Conservation (phyloP, 2,888 invertebrate species). For the Thyatira batis region DNA sequence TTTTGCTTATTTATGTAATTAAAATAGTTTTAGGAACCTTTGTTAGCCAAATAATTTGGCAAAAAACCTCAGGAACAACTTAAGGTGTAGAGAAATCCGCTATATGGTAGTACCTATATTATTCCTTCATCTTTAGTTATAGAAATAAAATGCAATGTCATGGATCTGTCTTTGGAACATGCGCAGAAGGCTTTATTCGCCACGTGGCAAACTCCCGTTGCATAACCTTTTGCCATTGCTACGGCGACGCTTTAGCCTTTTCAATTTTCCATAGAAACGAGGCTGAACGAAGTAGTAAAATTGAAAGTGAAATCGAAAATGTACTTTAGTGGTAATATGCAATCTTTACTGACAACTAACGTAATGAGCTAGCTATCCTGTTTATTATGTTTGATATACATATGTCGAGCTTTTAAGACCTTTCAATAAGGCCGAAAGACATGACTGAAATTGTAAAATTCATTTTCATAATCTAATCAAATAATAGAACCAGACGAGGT, state of each 20-base stretch:
- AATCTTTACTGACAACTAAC: too few species aligned
- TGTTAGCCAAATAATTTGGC: too few species aligned
- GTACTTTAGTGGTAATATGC: neutral
- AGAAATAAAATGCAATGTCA: slow-evolving; percentile 46
- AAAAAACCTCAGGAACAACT: too few species aligned
- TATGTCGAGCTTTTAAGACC: too few species aligned
- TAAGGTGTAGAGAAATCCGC: too few species aligned
- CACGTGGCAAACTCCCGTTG: slow-evolving; percentile 76
- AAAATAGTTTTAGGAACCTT: too few species aligned
- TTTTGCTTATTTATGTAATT: too few species aligned
- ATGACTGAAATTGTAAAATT: neutral
- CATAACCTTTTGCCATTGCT: slow-evolving; percentile 60
- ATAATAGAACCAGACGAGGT: neutral
- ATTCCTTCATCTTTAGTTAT: neutral
- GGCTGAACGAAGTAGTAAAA: neutral
- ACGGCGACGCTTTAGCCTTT: neutral
- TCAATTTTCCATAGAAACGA: slow-evolving; percentile 4
- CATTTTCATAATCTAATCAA: neutral
- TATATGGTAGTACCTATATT: too few species aligned
- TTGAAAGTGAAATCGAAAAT: neutral
- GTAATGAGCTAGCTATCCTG: neutral
- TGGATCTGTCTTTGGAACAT: slow-evolving; percentile 50
- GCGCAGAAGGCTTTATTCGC: slow-evolving; percentile 55
- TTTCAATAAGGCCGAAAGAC: too few species aligned
- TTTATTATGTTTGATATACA: too few species aligned